These are phyloP conservation scores for Heliconius charithonia DNA, from an alignment of 2,888 invertebrate genomes.

Conservation along the genomic window DNA sequence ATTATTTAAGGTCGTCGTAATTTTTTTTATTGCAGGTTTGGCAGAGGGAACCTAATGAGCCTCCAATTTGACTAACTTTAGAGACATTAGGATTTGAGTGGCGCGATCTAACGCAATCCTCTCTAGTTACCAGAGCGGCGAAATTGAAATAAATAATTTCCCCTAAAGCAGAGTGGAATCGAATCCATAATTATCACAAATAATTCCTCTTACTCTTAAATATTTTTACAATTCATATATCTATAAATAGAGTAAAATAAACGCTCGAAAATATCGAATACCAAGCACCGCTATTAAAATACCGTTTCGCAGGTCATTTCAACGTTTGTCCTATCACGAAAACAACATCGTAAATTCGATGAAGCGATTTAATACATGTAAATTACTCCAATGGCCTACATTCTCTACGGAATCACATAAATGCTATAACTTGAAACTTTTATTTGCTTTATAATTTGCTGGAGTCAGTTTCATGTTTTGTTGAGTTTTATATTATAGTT, in stretches of 20 bases:
- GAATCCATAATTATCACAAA: not conserved
- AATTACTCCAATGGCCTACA: slow-evolving; percentile 26
- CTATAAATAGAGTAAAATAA: not conserved
- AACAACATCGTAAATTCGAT: slow-evolving; percentile 50
- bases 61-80: not conserved
- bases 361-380: slow-evolving; percentile 27
- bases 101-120: not conserved
- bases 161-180: too few relatives aligned
- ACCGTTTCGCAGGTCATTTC: slow-evolving; percentile 11
- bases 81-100: not conserved
- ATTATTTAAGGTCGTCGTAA: not conserved
- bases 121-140: not conserved
- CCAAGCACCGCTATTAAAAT: not conserved
- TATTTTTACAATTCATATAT: not conserved
- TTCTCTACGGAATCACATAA: slow-evolving; percentile 12
- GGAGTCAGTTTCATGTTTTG: not conserved
- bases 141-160: too few relatives aligned
- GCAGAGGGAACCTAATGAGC: not conserved
- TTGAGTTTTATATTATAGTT: not conserved
- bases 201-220: not conserved
- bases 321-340: slow-evolving; percentile 31
- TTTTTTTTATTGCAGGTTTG: not conserved
- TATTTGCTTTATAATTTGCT: not conserved
- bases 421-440: not conserved
- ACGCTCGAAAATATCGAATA: not conserved